Evolutionary conservation across 2,113 vertebrate species (phyloP).

Genomic region (Eolophus roseicapilla): DNA sequence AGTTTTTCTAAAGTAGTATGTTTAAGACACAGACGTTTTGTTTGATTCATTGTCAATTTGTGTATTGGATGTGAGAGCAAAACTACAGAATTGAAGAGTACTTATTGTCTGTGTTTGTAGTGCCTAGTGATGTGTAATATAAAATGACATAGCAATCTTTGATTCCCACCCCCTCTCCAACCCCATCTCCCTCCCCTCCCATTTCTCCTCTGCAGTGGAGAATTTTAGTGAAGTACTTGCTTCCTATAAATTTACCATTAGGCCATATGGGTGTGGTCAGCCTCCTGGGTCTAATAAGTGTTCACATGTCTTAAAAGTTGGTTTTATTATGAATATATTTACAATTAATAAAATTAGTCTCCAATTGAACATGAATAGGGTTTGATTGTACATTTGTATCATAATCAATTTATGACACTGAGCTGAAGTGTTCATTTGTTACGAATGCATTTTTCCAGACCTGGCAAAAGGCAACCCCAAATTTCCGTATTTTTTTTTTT

Average conservation of each 20-base stretch:
- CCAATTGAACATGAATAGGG: neutral
- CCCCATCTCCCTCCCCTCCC: rapidly evolving
- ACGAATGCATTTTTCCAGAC: neutral
- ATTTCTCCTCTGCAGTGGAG: neutral
- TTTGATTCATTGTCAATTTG: neutral
- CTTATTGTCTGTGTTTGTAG: neutral
- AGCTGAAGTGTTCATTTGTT: neutral
- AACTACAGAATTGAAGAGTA: neutral
- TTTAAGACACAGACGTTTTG: neutral
- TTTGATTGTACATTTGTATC: neutral
- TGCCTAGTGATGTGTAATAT: neutral
- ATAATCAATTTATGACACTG: neutral
- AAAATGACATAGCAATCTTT: neutral
- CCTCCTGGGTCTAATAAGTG: neutral
- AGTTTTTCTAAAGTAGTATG: neutral
- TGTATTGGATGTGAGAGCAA: neutral
- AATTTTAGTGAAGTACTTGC: neutral
- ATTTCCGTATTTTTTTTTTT: neutral
- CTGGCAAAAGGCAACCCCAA: neutral
- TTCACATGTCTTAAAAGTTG: neutral
- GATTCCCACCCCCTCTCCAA: neutral
- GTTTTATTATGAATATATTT: neutral
- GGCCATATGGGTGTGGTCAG: neutral
- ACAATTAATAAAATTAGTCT: neutral
- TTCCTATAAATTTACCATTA: neutral